Base-by-base conservation (phyloP, 2,113 vertebrate species). In the Poeciliopsis turrubarensis region DNA sequence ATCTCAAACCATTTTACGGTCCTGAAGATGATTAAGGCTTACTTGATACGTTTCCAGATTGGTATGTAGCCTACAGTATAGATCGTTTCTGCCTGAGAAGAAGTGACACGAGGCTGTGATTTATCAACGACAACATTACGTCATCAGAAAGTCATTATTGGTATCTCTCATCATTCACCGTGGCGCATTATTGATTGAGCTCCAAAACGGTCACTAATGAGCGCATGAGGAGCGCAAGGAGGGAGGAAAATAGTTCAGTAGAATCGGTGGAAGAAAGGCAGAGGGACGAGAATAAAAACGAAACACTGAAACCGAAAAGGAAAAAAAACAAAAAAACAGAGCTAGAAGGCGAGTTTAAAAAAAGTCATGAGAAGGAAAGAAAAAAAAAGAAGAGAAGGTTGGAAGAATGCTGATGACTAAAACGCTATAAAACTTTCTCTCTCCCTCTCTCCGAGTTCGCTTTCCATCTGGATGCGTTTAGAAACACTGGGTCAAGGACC, bases 391-490 rank as follows among this genome's bases (percentile, higher is more conserved):
- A 54, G 63, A 12, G 62, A 71, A 68, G 0, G 22, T 66, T 7
- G 39, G 44, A 72, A 77, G 63, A 71, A 57, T 7, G 60, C 68
- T 67, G 30, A 65, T 72, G 74, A 75, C 63, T 30, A 31, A 29
- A 74, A 83, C n/a, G 54, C 85, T 76, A 54, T 84, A 77, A 80
- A 83, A 79, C 30, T 34, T 66, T 10, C 15, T 57, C 29, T 10
- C 15, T 61, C n/a, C n/a, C 31, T 31, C n/a, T 63, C 60, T 64
- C 31, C 61, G 64, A 14, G 39, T 70, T 73, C 44, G 78, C 83
- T 86, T 86, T 84, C 76, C 92, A 89, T 92, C 90, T 93, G 87
- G 90, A 89, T 90, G 66, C 87, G 90, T 91, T 93, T 93, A 92
- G 70, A 88, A 80, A 77, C 87, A 92, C 85, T 87, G 80, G 92